These are phyloP conservation scores for Sciurus carolinensis DNA, from an alignment of 2,797 vertebrate genomes.

Conservation along the genomic window DNA sequence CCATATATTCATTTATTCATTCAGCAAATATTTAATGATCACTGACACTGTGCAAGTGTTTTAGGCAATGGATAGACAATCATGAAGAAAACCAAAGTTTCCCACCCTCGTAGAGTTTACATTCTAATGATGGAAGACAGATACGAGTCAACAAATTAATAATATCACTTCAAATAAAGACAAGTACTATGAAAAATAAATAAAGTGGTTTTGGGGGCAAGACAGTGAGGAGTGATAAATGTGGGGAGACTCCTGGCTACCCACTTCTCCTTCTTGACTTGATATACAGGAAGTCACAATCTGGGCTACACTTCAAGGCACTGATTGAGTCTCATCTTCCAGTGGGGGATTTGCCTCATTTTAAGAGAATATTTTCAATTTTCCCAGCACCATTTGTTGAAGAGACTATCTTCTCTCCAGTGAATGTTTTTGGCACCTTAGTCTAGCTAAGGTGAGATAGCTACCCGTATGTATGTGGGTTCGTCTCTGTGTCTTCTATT, in stretches of 20 bases:
- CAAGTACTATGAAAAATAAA: not conserved
- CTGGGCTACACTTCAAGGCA: not conserved
- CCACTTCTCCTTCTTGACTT: not conserved
- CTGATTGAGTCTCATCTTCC: too few species aligned
- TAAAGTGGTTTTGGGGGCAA: not conserved
- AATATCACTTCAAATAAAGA: not conserved
- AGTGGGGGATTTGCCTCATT: not conserved
- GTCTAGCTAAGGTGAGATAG: too few species aligned
- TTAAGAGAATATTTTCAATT: not conserved
- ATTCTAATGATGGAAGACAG: not conserved
- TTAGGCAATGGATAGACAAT: not conserved
- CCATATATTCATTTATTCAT: not conserved
- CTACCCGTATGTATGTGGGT: too few species aligned
- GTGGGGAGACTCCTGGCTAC: too few species aligned
- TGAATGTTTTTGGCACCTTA: too few species aligned
- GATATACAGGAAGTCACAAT: not conserved
- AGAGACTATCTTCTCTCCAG: too few species aligned
- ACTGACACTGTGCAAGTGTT: not conserved
- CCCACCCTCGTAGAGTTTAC: not conserved
- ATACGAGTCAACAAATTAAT: not conserved
- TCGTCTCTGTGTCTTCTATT: too few species aligned
- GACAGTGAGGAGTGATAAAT: not conserved
- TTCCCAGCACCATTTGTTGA: too few species aligned
- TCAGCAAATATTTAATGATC: not conserved
- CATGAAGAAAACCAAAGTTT: not conserved